These are phyloP conservation scores for Candidula unifasciata DNA, from an alignment of 2,888 invertebrate species.

Conservation along the genomic window DNA sequence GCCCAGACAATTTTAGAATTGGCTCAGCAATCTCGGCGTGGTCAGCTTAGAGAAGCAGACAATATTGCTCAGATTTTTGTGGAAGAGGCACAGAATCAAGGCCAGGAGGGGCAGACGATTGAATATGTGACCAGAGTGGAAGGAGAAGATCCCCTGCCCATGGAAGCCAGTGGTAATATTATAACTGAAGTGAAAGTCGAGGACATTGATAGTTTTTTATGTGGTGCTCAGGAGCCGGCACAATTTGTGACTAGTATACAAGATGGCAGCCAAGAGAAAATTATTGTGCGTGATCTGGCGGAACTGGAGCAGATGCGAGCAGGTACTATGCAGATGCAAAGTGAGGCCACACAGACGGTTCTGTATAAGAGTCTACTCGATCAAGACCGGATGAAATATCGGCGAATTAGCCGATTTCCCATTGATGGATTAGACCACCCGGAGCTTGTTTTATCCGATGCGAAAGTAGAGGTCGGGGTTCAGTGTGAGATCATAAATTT, in stretches of 20 bases:
- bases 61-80: constrained; percentile 13
- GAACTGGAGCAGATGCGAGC: constrained; percentile 34
- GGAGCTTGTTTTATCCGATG: not conserved
- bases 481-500: constrained; percentile 33
- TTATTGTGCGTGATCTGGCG: constrained; percentile 26
- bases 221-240: not conserved
- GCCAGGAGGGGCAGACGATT: not conserved
- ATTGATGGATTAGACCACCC: not conserved
- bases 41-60: not conserved
- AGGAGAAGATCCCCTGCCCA: not conserved
- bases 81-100: constrained; percentile 6
- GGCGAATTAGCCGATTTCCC: not conserved
- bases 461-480: constrained; percentile 23
- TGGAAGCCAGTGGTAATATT: not conserved
- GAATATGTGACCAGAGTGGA: not conserved
- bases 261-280: not conserved
- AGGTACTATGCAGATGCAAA: not conserved
- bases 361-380: constrained; percentile 17
- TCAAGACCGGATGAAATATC: not conserved
- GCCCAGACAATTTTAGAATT: constrained; percentile 38
- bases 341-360: not conserved
- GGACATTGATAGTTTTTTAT: not conserved
- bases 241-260: not conserved
- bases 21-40: constrained; percentile 30
- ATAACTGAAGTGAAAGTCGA: constrained; percentile 23